phyloP scores from a whole-genome alignment of 1,140 invertebrate genomes.

The Platorchestia sp. region DNA sequence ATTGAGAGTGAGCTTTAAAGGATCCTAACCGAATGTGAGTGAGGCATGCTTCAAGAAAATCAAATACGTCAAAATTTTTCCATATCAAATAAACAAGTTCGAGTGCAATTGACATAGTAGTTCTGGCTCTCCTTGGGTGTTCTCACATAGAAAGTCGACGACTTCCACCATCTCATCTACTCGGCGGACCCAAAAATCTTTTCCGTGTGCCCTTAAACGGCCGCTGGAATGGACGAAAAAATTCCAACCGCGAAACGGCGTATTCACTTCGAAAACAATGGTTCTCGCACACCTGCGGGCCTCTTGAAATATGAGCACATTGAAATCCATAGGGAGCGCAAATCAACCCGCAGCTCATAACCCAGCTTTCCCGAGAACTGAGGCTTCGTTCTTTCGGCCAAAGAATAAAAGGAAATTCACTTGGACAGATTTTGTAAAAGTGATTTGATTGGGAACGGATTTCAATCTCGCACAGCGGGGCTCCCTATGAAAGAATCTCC shows the following conservation, averaged over 20 bases:
- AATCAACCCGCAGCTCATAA: background rate
- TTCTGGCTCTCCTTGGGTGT: no score
- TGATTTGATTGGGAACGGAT: slow-evolving; percentile 48
- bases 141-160: background rate
- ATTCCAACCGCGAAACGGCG: background rate
- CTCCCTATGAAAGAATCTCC: background rate
- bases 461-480: background rate
- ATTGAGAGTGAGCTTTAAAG: background rate
- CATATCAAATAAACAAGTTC: background rate
- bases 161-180: background rate
- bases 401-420: slow-evolving; percentile 38
- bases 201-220: background rate
- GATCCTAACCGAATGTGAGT: background rate
- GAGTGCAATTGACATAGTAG: background rate
- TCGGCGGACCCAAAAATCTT: background rate
- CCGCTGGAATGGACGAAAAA: background rate
- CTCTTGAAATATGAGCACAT: background rate
- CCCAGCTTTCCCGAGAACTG: background rate
- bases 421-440: slow-evolving; percentile 31
- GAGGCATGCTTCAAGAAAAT: background rate
- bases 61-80: background rate
- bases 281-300: background rate
- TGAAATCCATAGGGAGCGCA: background rate
- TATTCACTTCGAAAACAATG: background rate
- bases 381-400: background rate